Conservation (phyloP, 2,888 invertebrate species). For the Venusia cambrica region DNA sequence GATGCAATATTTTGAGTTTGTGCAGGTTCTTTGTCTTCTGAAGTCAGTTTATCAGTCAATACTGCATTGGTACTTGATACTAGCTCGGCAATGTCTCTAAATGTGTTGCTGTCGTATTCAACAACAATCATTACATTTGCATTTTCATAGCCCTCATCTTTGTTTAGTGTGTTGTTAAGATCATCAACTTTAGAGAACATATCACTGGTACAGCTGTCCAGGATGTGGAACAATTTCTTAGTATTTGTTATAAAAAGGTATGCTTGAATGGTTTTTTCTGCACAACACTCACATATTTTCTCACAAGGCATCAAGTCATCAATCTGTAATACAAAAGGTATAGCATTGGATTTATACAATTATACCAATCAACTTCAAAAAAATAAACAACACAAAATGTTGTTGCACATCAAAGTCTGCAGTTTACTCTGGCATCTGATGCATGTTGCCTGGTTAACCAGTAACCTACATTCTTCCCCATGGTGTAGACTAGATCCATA, state of each 20-base stretch:
- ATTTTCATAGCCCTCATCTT: constrained; percentile 28
- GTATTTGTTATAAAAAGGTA: constrained; percentile 50
- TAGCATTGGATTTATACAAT: too few relatives aligned
- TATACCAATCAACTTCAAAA: too few relatives aligned
- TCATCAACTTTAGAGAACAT: constrained; percentile 46
- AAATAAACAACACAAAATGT: too few relatives aligned
- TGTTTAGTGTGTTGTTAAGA: constrained; percentile 37
- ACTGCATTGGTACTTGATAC: constrained; percentile 33
- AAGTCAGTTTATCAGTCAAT: constrained; percentile 29
- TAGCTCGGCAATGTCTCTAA: constrained; percentile 35
- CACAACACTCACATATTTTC: constrained; percentile 43
- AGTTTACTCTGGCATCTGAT: too few relatives aligned
- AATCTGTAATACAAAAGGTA: constrained; percentile 37
- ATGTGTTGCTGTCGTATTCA: constrained; percentile 42
- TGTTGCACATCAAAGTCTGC: too few relatives aligned
- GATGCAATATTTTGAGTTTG: too few relatives aligned
- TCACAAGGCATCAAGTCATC: constrained; percentile 38
- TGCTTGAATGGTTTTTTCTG: constrained; percentile 45
- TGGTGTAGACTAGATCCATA: too few relatives aligned
- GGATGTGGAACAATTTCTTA: constrained; percentile 41
- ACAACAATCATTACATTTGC: constrained; percentile 50
- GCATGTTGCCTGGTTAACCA: too few relatives aligned
- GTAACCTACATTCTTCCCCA: too few relatives aligned
- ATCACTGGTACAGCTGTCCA: constrained; percentile 43
- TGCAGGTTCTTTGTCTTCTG: constrained; percentile 12